Percentiles rank a stretch among this genome's conserved stretches.
These are phyloP conservation scores for Kryptolebias marmoratus DNA, from an alignment of 2,113 vertebrate genomes.

Conservation along the genomic window DNA sequence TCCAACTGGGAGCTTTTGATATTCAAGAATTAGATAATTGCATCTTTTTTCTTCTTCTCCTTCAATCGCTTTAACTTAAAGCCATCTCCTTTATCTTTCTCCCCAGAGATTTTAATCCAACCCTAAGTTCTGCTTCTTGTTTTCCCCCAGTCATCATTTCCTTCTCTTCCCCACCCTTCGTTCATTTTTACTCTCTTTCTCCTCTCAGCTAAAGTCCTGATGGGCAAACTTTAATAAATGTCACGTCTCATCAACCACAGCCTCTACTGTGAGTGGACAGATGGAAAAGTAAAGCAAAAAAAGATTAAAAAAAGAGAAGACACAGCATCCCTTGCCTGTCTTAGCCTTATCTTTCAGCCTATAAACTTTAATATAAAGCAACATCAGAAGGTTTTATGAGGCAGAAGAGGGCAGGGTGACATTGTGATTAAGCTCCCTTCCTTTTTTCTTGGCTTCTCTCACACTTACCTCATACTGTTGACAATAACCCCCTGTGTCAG, in stretches of 20 bases:
- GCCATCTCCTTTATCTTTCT: background rate
- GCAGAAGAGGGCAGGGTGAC: constrained; percentile 10
- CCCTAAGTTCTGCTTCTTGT: background rate
- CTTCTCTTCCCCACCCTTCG: background rate
- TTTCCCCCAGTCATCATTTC: background rate
- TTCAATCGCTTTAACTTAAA: background rate
- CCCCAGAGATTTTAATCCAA: background rate
- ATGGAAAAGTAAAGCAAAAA: constrained; percentile 26
- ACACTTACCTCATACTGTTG: background rate
- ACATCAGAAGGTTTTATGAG: constrained; percentile 9
- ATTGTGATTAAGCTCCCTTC: constrained; percentile 22
- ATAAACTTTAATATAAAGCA: constrained; percentile 5
- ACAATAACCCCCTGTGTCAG: background rate
- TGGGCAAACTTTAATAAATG: constrained; percentile 64
- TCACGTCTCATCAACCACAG: constrained; percentile 55
- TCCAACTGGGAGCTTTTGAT: constrained; percentile 32
- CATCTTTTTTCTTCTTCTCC: background rate
- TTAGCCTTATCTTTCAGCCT: background rate
- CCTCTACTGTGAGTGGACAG: constrained; percentile 38
- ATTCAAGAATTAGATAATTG: constrained; percentile 19
- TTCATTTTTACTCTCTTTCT: background rate
- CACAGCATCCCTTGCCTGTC: background rate
- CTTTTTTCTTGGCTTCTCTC: constrained; percentile 9
- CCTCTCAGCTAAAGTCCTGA: constrained; percentile 35
- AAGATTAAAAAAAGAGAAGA: background rate